phyloP scores from a whole-genome alignment of 2,888 invertebrate genomes.

The Silvanus unidentatus region DNA sequence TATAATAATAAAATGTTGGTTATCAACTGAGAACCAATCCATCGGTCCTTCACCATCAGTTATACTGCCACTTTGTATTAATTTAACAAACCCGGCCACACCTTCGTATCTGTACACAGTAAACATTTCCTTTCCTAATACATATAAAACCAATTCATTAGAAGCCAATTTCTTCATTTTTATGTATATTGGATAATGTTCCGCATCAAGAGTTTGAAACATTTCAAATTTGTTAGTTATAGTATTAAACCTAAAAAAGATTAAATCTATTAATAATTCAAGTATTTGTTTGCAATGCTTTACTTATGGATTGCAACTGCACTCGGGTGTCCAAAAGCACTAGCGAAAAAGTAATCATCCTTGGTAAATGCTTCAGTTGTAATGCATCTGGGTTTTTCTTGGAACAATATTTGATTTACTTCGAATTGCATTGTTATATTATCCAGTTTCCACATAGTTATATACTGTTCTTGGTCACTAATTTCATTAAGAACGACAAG shows the following conservation, averaged over 20 bases:
- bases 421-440: slow-evolving; percentile 24
- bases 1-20: slow-evolving; percentile 34
- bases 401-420: slow-evolving; percentile 30
- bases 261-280: slow-evolving; percentile 3
- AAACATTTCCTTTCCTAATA: slow-evolving; percentile 42
- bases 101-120: slow-evolving; percentile 46
- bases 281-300: too few relatives aligned
- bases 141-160: slow-evolving; percentile 45
- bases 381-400: slow-evolving; percentile 13
- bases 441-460: slow-evolving; percentile 34
- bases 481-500: slow-evolving; percentile 23
- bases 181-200: background rate
- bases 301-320: slow-evolving; percentile 37
- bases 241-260: slow-evolving; percentile 27
- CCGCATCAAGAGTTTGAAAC: background rate
- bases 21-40: slow-evolving; percentile 28
- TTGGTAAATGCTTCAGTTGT: too few relatives aligned
- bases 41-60: slow-evolving; percentile 19
- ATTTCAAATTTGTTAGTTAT: background rate
- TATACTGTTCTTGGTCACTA: slow-evolving; percentile 19
- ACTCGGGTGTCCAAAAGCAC: slow-evolving; percentile 34
- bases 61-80: slow-evolving; percentile 26
- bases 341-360: slow-evolving; percentile 29
- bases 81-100: slow-evolving; percentile 40
- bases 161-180: slow-evolving; percentile 30